phyloP scores from a whole-genome alignment of 2,888 invertebrate species.

The Philereme vetulata region DNA sequence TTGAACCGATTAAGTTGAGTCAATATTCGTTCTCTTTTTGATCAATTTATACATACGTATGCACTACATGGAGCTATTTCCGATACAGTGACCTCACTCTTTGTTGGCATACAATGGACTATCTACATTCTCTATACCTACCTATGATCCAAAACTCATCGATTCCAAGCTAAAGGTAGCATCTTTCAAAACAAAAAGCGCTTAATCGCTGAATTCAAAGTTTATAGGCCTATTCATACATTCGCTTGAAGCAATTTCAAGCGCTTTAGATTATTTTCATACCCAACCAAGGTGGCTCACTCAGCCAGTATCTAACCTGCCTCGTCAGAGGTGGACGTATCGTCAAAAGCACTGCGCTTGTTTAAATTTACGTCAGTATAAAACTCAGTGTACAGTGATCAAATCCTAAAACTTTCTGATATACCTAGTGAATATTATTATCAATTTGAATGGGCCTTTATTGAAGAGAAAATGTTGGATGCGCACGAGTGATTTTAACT shows the following conservation, averaged over 20 bases:
- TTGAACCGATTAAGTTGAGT: slow-evolving; percentile 6
- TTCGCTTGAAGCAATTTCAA: slow-evolving; percentile 41
- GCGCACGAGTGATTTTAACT: slow-evolving; percentile 72
- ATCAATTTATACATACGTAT: slow-evolving; percentile 12
- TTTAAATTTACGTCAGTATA: slow-evolving; percentile 39
- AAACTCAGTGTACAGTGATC: slow-evolving; percentile 30
- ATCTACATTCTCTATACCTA: slow-evolving; percentile 1
- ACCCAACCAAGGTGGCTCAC: slow-evolving; percentile 46
- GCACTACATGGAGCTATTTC: slow-evolving; percentile 13
- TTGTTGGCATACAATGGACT: slow-evolving; percentile 21
- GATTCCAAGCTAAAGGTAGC: slow-evolving; percentile 31
- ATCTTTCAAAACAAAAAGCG: slow-evolving; percentile 40
- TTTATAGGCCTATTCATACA: slow-evolving; percentile 27
- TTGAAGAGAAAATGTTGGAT: slow-evolving; percentile 59
- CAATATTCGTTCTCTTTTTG: slow-evolving; percentile 16
- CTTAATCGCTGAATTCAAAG: slow-evolving; percentile 41
- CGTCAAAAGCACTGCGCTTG: slow-evolving; percentile 52
- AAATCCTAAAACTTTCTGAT: slow-evolving; percentile 5
- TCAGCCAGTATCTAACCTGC: slow-evolving; percentile 61
- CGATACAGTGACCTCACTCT: slow-evolving; percentile 22
- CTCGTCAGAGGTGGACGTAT: slow-evolving; percentile 61
- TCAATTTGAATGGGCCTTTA: slow-evolving; percentile 35
- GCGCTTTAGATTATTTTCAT: slow-evolving; percentile 53
- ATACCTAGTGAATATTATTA: slow-evolving; percentile 29
- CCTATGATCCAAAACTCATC: slow-evolving; percentile 29